These are phyloP conservation scores for Lucifuga dentata DNA, from an alignment of 2,113 vertebrate genomes.

Conservation along the genomic window DNA sequence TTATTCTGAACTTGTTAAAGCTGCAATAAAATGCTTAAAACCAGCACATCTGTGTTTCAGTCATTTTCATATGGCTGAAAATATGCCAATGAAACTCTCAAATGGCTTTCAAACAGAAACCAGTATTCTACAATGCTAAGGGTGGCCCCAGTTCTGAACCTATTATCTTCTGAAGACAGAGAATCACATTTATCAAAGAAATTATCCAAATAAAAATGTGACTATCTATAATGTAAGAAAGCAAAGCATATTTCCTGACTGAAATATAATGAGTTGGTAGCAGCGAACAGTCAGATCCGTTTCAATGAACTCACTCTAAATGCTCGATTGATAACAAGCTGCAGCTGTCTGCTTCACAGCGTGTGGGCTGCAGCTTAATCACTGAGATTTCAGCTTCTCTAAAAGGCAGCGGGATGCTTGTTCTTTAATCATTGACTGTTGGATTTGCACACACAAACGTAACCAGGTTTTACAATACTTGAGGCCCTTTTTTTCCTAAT, in stretches of 20 bases:
- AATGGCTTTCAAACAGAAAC: constrained; percentile 17
- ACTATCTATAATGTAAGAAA: not conserved
- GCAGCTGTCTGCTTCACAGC: constrained; percentile 65
- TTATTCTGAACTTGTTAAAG: not conserved
- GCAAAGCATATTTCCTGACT: not conserved
- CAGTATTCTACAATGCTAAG: not conserved
- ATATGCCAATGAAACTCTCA: constrained; percentile 31
- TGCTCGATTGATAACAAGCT: constrained; percentile 57
- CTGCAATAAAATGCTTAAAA: not conserved
- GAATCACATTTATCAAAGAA: not conserved
- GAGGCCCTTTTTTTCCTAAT: too few relatives aligned
- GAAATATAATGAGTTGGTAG: not conserved
- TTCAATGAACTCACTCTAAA: constrained; percentile 35
- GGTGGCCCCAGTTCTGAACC: not conserved
- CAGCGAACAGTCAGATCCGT: constrained; percentile 3
- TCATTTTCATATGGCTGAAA: constrained; percentile 40
- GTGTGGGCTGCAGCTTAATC: constrained; percentile 67
- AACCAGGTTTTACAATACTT: too few relatives aligned
- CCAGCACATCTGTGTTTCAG: constrained; percentile 38
- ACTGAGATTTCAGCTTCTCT: constrained; percentile 62
- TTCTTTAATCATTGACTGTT: constrained; percentile 56
- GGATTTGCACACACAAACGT: constrained; percentile 15
- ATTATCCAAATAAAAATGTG: too few relatives aligned
- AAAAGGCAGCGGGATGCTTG: constrained; percentile 47
- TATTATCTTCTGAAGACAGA: not conserved